Percentiles rank a stretch among this genome's conserved stretches.
Evolutionary conservation across 2,888 invertebrate genomes (phyloP).

Genomic region (Cetonia aurata): DNA sequence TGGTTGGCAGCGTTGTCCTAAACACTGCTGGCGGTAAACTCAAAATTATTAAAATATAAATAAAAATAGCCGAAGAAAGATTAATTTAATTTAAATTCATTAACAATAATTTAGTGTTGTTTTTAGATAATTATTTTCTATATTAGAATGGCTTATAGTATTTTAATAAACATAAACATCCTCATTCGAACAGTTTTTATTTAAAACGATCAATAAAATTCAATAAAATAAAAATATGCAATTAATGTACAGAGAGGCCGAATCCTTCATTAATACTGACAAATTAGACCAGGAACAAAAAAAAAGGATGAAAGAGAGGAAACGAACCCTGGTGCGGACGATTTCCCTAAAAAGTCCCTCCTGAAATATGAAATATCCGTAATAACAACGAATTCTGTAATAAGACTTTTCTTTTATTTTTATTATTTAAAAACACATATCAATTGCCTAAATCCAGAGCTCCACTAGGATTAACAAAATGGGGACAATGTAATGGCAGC

Average conservation of each 20-base stretch:
- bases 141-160: background rate
- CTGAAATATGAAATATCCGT: too few species aligned
- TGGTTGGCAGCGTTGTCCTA: too few species aligned
- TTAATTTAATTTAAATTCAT: too few species aligned
- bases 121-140: too few species aligned
- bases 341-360: background rate
- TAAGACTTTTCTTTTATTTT: background rate
- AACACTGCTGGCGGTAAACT: too few species aligned
- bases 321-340: background rate
- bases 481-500: constrained; percentile 40
- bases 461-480: constrained; percentile 41
- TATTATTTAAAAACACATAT: constrained; percentile 40
- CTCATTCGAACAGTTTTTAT: constrained; percentile 17
- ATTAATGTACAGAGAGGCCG: constrained; percentile 4
- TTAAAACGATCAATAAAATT: constrained; percentile 32
- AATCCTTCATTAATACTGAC: constrained; percentile 7
- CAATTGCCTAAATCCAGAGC: constrained; percentile 30
- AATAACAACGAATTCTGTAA: background rate
- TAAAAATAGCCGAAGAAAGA: too few species aligned
- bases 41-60: too few species aligned
- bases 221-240: constrained; percentile 19
- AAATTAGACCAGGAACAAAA: background rate
- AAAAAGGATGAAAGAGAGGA: background rate
- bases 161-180: constrained; percentile 6
- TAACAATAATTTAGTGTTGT: too few species aligned